Percentiles rank a stretch among this genome's conserved stretches.
These are phyloP conservation scores for Drosophila busckii DNA, from an alignment of 1,140 invertebrate species.

Conservation along the genomic window DNA sequence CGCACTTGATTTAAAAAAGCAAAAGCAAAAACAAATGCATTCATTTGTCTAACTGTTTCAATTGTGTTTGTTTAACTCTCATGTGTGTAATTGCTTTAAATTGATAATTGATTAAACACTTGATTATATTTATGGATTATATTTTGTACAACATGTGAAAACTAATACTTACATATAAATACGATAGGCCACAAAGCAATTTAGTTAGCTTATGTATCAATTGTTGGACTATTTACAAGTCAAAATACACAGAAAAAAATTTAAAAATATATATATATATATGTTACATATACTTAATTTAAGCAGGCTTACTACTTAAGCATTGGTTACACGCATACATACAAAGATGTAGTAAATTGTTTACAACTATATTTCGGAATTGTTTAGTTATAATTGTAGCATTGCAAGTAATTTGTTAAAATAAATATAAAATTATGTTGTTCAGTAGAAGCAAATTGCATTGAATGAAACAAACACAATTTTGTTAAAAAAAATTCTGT, in stretches of 20 bases:
- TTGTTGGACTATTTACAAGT: no score
- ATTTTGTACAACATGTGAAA: conserved; percentile 1
- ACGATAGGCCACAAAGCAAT: no score
- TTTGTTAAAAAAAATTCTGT: conserved; percentile 21
- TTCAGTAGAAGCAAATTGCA: conserved; percentile 23
- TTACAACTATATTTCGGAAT: not conserved
- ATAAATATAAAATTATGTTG: no score
- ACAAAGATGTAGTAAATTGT: conserved; percentile 2
- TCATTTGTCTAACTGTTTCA: conserved; percentile 29
- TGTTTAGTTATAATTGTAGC: not conserved
- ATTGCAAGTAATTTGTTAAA: no score
- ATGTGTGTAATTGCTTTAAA: conserved; percentile 42
- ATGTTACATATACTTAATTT: no score
- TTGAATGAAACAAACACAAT: conserved; percentile 65
- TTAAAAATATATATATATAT: no score
- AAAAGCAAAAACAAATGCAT: conserved; percentile 8
- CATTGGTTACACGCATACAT: not conserved
- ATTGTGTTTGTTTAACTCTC: conserved; percentile 65
- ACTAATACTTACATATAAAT: conserved; percentile 7
- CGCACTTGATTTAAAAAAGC: no score
- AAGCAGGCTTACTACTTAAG: not conserved
- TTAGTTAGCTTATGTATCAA: no score
- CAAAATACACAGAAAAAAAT: no score
- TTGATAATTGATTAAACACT: no score
- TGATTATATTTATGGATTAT: no score